phyloP scores from a whole-genome alignment of 2,888 invertebrate species.

The Spisula subtruncata region DNA sequence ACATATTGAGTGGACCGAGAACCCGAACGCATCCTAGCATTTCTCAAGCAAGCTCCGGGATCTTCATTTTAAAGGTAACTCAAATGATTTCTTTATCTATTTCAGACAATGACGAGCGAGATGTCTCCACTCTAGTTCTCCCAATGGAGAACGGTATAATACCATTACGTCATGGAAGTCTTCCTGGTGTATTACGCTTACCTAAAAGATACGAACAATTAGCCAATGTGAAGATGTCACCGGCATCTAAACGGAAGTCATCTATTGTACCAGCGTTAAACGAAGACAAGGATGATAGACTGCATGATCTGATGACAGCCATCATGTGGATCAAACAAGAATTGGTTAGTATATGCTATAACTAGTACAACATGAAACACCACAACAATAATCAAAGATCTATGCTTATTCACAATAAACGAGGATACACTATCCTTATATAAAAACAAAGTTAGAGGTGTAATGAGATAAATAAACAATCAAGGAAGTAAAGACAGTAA shows the following conservation, averaged over 20 bases:
- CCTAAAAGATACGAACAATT: slow-evolving; percentile 79
- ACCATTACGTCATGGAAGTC: slow-evolving; percentile 77
- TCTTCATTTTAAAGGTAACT: too few relatives aligned
- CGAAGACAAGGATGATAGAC: slow-evolving; percentile 71
- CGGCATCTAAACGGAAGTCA: slow-evolving; percentile 67
- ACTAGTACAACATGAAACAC: too few relatives aligned
- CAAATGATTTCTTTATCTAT: background rate
- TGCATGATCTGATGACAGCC: slow-evolving; percentile 80
- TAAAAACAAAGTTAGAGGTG: too few relatives aligned
- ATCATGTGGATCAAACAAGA: slow-evolving; percentile 82
- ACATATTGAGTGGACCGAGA: too few relatives aligned
- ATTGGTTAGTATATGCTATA: slow-evolving; percentile 67
- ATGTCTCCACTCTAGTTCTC: slow-evolving; percentile 15
- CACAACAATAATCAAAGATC: too few relatives aligned
- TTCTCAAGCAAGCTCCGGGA: too few relatives aligned
- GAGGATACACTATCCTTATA: too few relatives aligned
- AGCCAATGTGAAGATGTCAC: slow-evolving; percentile 64
- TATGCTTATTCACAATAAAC: background rate
- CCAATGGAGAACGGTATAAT: slow-evolving; percentile 78
- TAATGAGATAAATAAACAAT: too few relatives aligned
- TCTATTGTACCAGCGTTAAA: slow-evolving; percentile 56
- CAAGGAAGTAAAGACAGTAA: too few relatives aligned
- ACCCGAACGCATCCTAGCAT: too few relatives aligned
- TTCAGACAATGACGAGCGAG: slow-evolving; percentile 32
- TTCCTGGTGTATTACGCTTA: slow-evolving; percentile 78